Base-by-base conservation (phyloP, 2,113 vertebrate genomes). In the Macroglossus sobrinus region DNA sequence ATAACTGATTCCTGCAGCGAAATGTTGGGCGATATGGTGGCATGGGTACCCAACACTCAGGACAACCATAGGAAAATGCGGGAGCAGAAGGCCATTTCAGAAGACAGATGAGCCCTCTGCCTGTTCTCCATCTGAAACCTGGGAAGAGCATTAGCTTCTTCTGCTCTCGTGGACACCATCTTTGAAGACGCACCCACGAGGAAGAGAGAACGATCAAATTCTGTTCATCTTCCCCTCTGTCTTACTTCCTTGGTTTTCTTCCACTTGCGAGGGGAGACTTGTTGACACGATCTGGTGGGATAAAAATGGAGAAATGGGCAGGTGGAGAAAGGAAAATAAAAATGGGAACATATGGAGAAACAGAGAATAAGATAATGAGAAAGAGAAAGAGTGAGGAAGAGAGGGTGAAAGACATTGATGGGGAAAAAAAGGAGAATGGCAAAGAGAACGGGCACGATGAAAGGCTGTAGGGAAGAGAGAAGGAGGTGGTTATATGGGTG, bases 401-500 rank as follows among this genome's bases (percentile, higher is more conserved):
- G 11, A 81, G 28, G 9, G 43, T 40, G 66, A 45, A 61, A 74
- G 69, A 22, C 26, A 22, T 0, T 2, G 5, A 28, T 6, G 4
- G 30, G 43, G 18, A 35, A 61, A 35, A 61, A 13, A 69, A 10
- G 2, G 6, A 6, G 16, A 28, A 4, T 3, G 18, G 38, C 59
- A 69, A 61, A n/a, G 24, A 5, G 16, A 11, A 21, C 7, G 24
- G 4, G 0, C 26, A 38, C 16, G 21, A 3, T 0, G 4, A 28
- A 59, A 88, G 28, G 64, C 5, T 2, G 5, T 7, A 43, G 19
- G 61, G 21, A 40, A 26, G 19, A 38, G 16, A 21, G 7, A 30
- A 63, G 43, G 22, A 71, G 64, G 33, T 12, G 12, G 28, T 22
- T 4, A 57, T 0, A 1, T 3, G 26, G 9, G 1, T 1, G 6